These are phyloP conservation scores for Protobothrops mucrosquamatus DNA, from an alignment of 2,113 vertebrate species.

Conservation along the genomic window DNA sequence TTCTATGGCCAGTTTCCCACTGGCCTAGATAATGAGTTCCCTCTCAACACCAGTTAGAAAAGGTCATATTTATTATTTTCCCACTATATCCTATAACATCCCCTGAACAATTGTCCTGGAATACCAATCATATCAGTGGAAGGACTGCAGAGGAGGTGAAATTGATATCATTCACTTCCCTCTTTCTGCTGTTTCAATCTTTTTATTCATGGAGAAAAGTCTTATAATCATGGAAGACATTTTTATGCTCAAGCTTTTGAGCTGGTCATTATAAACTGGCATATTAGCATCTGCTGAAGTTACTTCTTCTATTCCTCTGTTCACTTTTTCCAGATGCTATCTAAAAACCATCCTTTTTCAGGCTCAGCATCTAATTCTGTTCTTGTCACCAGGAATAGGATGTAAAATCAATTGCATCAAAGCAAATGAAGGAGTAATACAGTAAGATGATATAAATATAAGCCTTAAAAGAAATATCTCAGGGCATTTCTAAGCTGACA, in stretches of 20 bases:
- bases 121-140: background rate
- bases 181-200: background rate
- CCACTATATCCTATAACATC: background rate
- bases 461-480: conserved; percentile 21
- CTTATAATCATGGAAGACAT: background rate
- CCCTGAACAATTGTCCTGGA: background rate
- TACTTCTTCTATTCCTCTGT: background rate
- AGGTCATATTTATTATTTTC: background rate
- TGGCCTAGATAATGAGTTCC: background rate
- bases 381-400: background rate
- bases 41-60: background rate
- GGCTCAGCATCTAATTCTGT: background rate
- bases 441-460: background rate
- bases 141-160: background rate
- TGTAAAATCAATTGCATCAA: background rate
- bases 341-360: background rate
- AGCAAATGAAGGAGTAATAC: background rate
- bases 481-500: background rate
- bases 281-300: background rate
- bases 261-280: background rate
- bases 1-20: background rate
- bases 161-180: background rate
- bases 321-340: background rate
- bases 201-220: background rate
- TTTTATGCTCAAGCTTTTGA: background rate